Evolutionary conservation across 2,888 invertebrate genomes (phyloP), one percentile per base, ranked within the genome.

Genomic region (Isotomurus palustris): DNA sequence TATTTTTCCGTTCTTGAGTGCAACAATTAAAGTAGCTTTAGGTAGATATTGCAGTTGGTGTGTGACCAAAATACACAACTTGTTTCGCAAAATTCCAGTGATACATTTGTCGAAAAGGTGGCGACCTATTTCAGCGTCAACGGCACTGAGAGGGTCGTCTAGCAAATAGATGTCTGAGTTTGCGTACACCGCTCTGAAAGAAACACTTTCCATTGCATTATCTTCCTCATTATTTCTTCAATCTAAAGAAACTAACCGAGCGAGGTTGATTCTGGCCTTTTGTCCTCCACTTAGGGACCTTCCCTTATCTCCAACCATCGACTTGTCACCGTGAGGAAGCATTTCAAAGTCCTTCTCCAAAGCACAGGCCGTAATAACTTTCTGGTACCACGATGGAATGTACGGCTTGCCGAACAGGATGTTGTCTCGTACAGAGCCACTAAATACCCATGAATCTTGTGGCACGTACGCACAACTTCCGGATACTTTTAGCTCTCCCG

Each of bases 381-480:
- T 21, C 10, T 59, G 51, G 29, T 65, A 67, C 47, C 62, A 41
- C 10, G 53, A 50, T 12, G 51, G 43, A 22, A 59, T 50, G 29
- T 51, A 66, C n/a, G 52, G 54, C 0, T 43, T 21, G 6, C 64
- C 64, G 53, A 64, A 63, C 19, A 66, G 25, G 25, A 68, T 68
- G 32, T 68, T 68, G 19, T 68, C 60, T 17, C 58, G 50, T 5
- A 68, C 52, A 3, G 55, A 50, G 2, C 53, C 56, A 35, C 6
- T 21, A 40, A 61, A 60, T 35, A 66, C 53, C 62, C 64, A 66
- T 0, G 68, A 50, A 55, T 80, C 76, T 72, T 80, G 79, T 47
- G 86, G 82, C 1, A 85, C 84, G 73, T 87, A 91, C 0, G 79
- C 77, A 4, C 80, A 62, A 32, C 71, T 74, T 4, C 88, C 88